Evolutionary conservation across 2,888 invertebrate species (phyloP).

Genomic region (Trissonchulus latispiculum): DNA sequence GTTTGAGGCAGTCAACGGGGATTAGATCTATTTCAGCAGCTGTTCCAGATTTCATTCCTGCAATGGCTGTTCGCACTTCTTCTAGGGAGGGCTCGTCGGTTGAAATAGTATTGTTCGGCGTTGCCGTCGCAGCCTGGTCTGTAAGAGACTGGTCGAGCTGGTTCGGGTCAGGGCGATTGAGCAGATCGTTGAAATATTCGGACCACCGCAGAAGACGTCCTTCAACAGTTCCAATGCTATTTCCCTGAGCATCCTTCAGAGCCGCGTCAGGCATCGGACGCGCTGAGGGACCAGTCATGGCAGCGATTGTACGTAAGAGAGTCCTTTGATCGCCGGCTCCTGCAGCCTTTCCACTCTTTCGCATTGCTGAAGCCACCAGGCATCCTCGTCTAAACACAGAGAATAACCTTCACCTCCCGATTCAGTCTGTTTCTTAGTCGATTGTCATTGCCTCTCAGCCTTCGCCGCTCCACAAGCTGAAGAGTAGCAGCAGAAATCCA

Average conservation of each 20-base stretch:
- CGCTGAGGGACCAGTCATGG: background rate
- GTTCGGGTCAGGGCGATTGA: background rate
- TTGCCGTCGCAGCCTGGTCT: background rate
- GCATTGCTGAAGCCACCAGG: background rate
- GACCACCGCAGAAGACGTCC: background rate
- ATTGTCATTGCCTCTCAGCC: background rate
- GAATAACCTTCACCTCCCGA: no score
- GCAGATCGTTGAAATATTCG: background rate
- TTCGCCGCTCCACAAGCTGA: background rate
- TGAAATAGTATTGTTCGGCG: background rate
- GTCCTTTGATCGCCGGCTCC: background rate
- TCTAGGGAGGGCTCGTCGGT: background rate
- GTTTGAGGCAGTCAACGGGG: background rate
- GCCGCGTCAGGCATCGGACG: background rate
- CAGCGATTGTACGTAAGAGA: background rate
- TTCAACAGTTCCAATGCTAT: background rate
- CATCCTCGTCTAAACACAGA: no score
- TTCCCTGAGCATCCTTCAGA: background rate
- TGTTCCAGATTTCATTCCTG: background rate
- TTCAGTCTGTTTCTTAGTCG: background rate
- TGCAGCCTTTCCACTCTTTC: background rate
- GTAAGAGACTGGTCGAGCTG: background rate
- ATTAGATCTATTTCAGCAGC: background rate
- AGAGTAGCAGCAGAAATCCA: background rate
- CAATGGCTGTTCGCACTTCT: background rate